Evolutionary conservation across 2,113 vertebrate species (phyloP).

Genomic region (Triplophysa rosa): DNA sequence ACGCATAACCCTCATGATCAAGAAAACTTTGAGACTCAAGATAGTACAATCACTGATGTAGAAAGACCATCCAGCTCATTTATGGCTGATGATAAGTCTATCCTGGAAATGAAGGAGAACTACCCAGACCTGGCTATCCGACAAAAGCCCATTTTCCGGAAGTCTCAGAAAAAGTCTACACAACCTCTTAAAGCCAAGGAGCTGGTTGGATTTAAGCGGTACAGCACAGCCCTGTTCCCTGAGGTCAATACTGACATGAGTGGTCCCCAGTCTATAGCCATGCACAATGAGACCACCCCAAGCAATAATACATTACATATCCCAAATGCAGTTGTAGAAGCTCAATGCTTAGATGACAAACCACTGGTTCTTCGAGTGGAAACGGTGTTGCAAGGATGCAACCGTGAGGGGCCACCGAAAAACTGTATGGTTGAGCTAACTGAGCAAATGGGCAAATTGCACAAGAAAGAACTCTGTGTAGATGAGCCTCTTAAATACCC

Average conservation of each 20-base stretch:
- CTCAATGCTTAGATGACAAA: conserved; percentile 14
- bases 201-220: conserved; percentile 2
- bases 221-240: not conserved
- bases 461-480: conserved; percentile 35
- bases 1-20: not conserved
- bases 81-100: conserved; percentile 60
- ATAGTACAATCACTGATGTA: conserved; percentile 1
- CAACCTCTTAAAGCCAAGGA: conserved; percentile 16
- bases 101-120: conserved; percentile 68
- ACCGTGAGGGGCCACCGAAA: not conserved
- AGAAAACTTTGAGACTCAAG: conserved; percentile 5
- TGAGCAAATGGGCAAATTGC: conserved; percentile 56
- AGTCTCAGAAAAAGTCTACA: conserved; percentile 35
- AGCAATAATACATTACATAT: conserved; percentile 9
- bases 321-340: conserved; percentile 43
- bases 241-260: conserved; percentile 54
- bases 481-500: conserved; percentile 58
- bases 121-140: conserved; percentile 82
- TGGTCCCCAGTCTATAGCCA: conserved; percentile 64
- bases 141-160: conserved; percentile 64
- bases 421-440: conserved; percentile 48
- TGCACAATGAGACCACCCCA: conserved; percentile 56
- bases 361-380: not conserved
- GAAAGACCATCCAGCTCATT: not conserved
- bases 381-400: not conserved